Base-by-base conservation (phyloP, 2,888 invertebrate species). In the Graphium colonna region DNA sequence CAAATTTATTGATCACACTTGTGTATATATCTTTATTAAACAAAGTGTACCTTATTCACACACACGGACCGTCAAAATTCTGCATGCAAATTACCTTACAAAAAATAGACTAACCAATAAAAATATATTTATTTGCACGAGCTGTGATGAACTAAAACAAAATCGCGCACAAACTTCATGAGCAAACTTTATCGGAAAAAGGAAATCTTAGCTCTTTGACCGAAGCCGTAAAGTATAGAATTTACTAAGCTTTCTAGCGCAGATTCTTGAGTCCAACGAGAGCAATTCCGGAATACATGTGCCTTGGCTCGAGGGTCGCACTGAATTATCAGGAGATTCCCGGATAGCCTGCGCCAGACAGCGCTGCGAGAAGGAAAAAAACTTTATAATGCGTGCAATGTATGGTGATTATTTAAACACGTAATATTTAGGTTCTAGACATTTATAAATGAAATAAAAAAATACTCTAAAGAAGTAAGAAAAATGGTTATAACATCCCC, bases 261-360 rank as follows among this genome's bases (percentile, higher is more conserved):
- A 67, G 65, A 62, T 60, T 61, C 51, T 66, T 62, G 64, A 67
- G 71, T 73, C 71, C 71, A 76, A 69, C 69, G 73, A 69, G 67
- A 73, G 69, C 67, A 67, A 67, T 68, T 70, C 62, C 67, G 63
- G 79, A 71, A 77, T 73, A 77, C 72, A 75, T 76, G 75, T 70
- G 70, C 67, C 65, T 67, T 56, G 62, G 60, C 63, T 67, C 65
- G 67, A 67, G 68, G 67, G 67, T 68, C 71, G 71, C 70, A 73
- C 71, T 73, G 74, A 77, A 79, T 82, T 80, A 78, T 73, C 69
- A 64, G 64, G 50, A 42, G 46, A 40, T 61, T 59, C 52, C 38
- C 65, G 65, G 69, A 71, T 73, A 71, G 65, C 66, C 69, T 74
- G 69, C 66, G 46, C 45, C 59, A 62, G 69, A 68, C 69, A 68